Evolutionary conservation across 2,888 invertebrate species (phyloP).

Genomic region (Cepaea hortensis): DNA sequence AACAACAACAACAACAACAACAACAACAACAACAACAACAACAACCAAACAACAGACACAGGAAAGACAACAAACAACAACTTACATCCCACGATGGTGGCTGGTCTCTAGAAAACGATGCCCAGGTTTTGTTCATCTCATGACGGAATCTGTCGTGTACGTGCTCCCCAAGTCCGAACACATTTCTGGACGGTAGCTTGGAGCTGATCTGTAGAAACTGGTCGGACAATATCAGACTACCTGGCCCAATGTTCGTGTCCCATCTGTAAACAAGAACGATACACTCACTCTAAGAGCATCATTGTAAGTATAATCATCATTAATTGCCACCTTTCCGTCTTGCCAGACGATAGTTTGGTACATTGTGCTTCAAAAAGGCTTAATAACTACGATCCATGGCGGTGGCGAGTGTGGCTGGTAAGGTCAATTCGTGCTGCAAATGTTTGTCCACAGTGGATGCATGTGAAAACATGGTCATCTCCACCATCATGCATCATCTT

Average conservation of each 20-base stretch:
- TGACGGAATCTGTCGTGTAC: slow-evolving; percentile 74
- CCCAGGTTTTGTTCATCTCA: slow-evolving; percentile 72
- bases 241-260: slow-evolving; percentile 28
- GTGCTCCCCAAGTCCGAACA: slow-evolving; percentile 78
- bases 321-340: too few relatives aligned
- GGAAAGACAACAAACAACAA: neutral
- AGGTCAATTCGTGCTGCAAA: too few relatives aligned
- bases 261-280: slow-evolving; percentile 13
- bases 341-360: too few relatives aligned
- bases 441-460: too few relatives aligned
- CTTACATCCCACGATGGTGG: slow-evolving; percentile 65
- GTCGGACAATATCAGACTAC: slow-evolving; percentile 76
- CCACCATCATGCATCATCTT: too few relatives aligned
- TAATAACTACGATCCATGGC: too few relatives aligned
- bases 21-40: neutral
- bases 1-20: too few relatives aligned
- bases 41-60: neutral
- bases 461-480: too few relatives aligned
- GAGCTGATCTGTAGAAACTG: slow-evolving; percentile 77
- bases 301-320: too few relatives aligned
- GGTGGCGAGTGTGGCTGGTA: too few relatives aligned
- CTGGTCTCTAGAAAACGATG: slow-evolving; percentile 75
- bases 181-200: slow-evolving; percentile 73
- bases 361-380: too few relatives aligned
- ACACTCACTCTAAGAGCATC: too few relatives aligned